phyloP scores from a whole-genome alignment of 1,140 invertebrate genomes.

The Apolygus lucorum region DNA sequence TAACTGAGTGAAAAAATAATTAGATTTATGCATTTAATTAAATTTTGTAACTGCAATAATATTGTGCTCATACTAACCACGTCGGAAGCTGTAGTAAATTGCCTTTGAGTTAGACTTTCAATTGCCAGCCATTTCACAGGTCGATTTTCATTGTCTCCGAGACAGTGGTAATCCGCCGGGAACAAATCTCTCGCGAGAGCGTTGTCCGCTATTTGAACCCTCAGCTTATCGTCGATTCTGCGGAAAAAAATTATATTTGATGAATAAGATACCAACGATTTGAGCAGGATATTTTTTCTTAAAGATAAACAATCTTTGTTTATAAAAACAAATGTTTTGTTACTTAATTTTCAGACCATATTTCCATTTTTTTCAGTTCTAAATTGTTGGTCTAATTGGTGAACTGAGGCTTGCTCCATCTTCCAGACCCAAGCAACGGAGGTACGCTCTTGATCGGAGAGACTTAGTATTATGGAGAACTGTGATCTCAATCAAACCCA shows the following conservation, averaged over 20 bases:
- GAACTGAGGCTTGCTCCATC: too few species aligned
- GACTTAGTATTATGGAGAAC: too few species aligned
- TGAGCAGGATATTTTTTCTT: too few species aligned
- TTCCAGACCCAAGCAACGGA: too few species aligned
- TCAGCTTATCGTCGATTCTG: conserved; percentile 71
- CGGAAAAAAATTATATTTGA: conserved; percentile 22
- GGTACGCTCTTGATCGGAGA: too few species aligned
- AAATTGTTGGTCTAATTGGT: too few species aligned
- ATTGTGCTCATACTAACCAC: conserved; percentile 56
- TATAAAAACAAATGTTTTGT: too few species aligned
- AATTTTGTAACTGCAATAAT: not conserved
- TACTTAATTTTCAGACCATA: too few species aligned
- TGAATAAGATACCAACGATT: not conserved
- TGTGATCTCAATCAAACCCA: too few species aligned
- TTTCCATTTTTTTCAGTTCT: too few species aligned
- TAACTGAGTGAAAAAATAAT: not conserved
- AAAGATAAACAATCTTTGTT: too few species aligned
- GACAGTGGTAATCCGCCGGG: conserved; percentile 89
- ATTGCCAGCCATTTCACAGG: conserved; percentile 93
- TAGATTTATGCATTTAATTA: not conserved
- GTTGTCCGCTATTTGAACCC: conserved; percentile 82
- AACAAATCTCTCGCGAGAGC: conserved; percentile 86
- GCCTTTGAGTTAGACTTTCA: conserved; percentile 72
- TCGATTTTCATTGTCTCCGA: conserved; percentile 89
- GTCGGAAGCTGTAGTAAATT: conserved; percentile 72